Evolutionary conservation across 2,888 invertebrate species (phyloP).

Genomic region (Dusona sp.): DNA sequence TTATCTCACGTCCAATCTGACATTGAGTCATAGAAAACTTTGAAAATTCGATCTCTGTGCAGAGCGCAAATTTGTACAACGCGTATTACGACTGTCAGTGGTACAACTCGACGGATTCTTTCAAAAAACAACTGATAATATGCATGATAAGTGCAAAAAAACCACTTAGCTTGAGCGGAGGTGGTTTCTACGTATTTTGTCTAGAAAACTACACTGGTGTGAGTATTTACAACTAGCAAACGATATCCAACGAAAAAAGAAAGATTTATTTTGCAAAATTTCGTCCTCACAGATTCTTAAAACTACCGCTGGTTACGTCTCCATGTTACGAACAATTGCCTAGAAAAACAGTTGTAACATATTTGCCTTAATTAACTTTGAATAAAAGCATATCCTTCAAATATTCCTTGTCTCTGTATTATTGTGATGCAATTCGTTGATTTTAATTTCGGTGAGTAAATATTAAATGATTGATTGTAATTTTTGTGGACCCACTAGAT

Average conservation of each 20-base stretch:
- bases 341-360: not conserved
- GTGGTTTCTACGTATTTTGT: slow-evolving; percentile 86
- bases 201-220: slow-evolving; percentile 85
- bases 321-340: slow-evolving; percentile 62
- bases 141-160: slow-evolving; percentile 86
- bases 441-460: not conserved
- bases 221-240: slow-evolving; percentile 74
- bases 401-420: not conserved
- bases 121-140: slow-evolving; percentile 84
- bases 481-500: not conserved
- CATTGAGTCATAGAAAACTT: not conserved
- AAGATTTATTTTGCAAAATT: not conserved
- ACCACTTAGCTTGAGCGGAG: slow-evolving; percentile 86
- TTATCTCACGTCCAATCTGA: not conserved
- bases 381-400: not conserved
- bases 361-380: not conserved
- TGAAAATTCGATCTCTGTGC: not conserved
- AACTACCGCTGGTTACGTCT: slow-evolving; percentile 63
- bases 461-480: not conserved
- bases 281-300: slow-evolving; percentile 68
- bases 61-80: slow-evolving; percentile 85
- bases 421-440: not conserved
- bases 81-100: slow-evolving; percentile 86
- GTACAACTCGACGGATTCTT: slow-evolving; percentile 85
- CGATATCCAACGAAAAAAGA: not conserved